Evolutionary conservation across 2,797 vertebrate genomes (phyloP).

Genomic region (Gymnothorax javanicus): DNA sequence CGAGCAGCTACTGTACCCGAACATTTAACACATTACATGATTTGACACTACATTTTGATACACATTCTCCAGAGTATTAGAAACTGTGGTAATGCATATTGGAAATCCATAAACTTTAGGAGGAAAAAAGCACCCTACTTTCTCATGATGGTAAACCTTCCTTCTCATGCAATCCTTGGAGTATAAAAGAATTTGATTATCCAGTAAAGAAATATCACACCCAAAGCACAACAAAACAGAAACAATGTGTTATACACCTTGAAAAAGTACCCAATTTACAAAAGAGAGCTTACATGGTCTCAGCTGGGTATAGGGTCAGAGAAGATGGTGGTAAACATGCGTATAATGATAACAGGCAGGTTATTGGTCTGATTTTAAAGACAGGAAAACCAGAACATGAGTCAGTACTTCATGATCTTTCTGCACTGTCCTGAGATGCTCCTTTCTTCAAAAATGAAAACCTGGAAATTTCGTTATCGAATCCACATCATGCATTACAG

Average conservation of each 20-base stretch:
- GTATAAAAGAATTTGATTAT: not conserved
- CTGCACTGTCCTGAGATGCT: not conserved
- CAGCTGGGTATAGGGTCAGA: not conserved
- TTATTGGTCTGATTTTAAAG: too few relatives aligned
- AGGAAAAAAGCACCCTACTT: not conserved
- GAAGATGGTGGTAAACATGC: not conserved
- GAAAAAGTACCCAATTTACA: not conserved
- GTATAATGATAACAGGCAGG: not conserved
- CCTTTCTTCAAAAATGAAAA: not conserved
- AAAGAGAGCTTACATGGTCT: not conserved
- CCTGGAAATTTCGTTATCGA: not conserved
- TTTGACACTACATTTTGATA: conserved; percentile 15
- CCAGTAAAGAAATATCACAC: not conserved
- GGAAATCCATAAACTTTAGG: not conserved
- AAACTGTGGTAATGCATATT: conserved; percentile 27
- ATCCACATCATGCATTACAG: too few relatives aligned
- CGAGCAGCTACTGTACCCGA: conserved; percentile 13
- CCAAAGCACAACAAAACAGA: not conserved
- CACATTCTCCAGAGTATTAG: conserved; percentile 12
- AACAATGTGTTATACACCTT: not conserved
- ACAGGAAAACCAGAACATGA: not conserved
- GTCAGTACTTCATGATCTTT: not conserved
- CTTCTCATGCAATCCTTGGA: not conserved
- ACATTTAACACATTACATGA: conserved; percentile 13
- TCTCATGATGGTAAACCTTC: not conserved